Percentiles rank a stretch among this genome's conserved stretches.
Conservation (phyloP, 2,797 vertebrate genomes). For the Petrocephalus schoutedeni region DNA sequence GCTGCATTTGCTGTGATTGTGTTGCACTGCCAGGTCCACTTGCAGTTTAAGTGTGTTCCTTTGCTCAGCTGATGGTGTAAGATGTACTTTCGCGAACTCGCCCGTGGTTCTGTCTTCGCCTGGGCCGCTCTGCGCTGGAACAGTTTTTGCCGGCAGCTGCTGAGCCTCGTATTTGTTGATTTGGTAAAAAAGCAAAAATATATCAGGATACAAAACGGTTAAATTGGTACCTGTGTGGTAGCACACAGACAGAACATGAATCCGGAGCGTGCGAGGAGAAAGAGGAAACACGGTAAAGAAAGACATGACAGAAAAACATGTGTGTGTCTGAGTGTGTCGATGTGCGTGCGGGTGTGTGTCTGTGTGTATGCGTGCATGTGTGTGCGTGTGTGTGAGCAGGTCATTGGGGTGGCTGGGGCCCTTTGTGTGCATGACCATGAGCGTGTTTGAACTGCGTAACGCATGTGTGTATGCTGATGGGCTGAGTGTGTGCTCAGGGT, state of each 20-base stretch:
- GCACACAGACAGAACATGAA: neutral
- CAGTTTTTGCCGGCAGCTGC: neutral
- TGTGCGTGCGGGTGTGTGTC: slow-evolving; percentile 18
- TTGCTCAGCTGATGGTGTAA: neutral
- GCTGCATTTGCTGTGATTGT: neutral
- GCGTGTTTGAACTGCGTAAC: slow-evolving; percentile 29
- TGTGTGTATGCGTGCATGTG: slow-evolving; percentile 2
- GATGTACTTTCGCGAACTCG: neutral
- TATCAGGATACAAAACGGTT: neutral
- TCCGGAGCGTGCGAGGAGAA: neutral
- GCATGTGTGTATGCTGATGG: slow-evolving; percentile 32
- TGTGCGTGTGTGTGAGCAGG: slow-evolving; percentile 17
- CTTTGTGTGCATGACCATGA: slow-evolving; percentile 19
- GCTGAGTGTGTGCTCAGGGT: slow-evolving; percentile 42
- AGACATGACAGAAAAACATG: neutral
- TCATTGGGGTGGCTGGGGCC: neutral
- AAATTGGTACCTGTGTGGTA: neutral
- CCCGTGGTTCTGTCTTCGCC: neutral
- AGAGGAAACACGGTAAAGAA: neutral
- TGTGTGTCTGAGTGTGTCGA: neutral
- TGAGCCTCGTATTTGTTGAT: neutral
- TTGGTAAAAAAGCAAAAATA: neutral
- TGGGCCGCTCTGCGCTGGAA: neutral
- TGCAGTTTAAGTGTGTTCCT: neutral
- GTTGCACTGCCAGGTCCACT: neutral